Base-by-base conservation (phyloP, 1,140 invertebrate species). In the Drosophila bocki region DNA sequence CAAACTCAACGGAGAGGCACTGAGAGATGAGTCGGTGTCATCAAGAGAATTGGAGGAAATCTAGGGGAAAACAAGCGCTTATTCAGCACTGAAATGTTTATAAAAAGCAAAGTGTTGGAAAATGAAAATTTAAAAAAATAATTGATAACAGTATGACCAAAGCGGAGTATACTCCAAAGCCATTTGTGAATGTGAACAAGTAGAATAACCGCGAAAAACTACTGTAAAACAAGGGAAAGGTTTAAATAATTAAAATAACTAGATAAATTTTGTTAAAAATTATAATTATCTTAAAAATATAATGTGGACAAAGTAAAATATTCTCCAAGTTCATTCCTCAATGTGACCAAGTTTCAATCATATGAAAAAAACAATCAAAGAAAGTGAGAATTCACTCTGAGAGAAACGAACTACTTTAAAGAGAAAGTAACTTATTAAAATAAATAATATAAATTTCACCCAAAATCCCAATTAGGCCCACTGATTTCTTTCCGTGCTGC, bases 1-100 rank as follows among this genome's bases (percentile, higher is more conserved):
- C 61, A 53, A 68, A 56, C 62, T 70, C 37, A 41, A 19, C n/a
- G 35, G 26, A 19, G 32, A 7, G 29, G n/a, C 67, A 70, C 67
- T 69, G 65, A 17, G 22, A 29, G 26, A 17, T 19, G 3, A 42
- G 22, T 32, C 6, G 7, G 7, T 41, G 6, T 35, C 6, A 17
- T 35, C 6, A 17, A 13, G 17, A n/a, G 47, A 29, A 26, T 9
- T 29, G 15, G 1, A 15, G 11, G n/a, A 50, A 50, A 50, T n/a
- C 47, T 15, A 6, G 15, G 8, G 15, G 12, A n/a, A 22, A 59
- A 59, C 19, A 53, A 32, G 12, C 13, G 13, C 19, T 1, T 5
- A 13, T 22, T 8, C 13, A 13, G 2, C 7, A 29, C 15, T 11
- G 19, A 32, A 33, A 33, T 32, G 26, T 15, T 7, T 47, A n/a